phyloP scores from a whole-genome alignment of 1,140 invertebrate species.

The Magallana gigas region DNA sequence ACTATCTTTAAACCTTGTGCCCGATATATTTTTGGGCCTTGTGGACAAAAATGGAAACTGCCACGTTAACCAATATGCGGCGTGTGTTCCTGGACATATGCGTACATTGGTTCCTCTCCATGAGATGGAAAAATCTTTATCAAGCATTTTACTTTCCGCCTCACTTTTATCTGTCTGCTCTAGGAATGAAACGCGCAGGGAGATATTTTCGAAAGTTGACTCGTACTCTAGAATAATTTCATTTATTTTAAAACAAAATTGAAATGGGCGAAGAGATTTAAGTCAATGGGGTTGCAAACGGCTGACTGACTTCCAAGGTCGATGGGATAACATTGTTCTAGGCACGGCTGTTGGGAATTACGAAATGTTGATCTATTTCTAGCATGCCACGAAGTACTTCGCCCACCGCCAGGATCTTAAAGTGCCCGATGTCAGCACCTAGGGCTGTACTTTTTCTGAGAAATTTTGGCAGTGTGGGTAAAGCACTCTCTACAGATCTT shows the following conservation, averaged over 20 bases:
- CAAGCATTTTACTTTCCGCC: no score
- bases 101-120: no score
- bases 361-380: slow-evolving; percentile 21
- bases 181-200: no score
- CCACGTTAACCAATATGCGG: no score
- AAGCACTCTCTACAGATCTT: no score
- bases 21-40: no score
- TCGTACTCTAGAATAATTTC: neutral
- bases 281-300: slow-evolving; percentile 26
- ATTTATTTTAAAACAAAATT: slow-evolving; percentile 22
- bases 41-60: no score
- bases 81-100: no score
- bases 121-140: no score
- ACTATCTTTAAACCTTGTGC: no score
- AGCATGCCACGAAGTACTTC: neutral
- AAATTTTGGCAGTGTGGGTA: neutral
- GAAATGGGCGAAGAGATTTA: neutral
- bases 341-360: slow-evolving; percentile 1
- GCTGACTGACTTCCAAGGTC: slow-evolving; percentile 19
- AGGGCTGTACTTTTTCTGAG: neutral
- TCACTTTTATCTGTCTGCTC: no score
- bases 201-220: neutral
- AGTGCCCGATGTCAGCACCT: neutral
- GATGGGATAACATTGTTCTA: neutral
- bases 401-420: neutral